Percentiles rank a stretch among this genome's conserved stretches.
Evolutionary conservation across 2,797 vertebrate genomes (phyloP).

Genomic region (Momotus momota): DNA sequence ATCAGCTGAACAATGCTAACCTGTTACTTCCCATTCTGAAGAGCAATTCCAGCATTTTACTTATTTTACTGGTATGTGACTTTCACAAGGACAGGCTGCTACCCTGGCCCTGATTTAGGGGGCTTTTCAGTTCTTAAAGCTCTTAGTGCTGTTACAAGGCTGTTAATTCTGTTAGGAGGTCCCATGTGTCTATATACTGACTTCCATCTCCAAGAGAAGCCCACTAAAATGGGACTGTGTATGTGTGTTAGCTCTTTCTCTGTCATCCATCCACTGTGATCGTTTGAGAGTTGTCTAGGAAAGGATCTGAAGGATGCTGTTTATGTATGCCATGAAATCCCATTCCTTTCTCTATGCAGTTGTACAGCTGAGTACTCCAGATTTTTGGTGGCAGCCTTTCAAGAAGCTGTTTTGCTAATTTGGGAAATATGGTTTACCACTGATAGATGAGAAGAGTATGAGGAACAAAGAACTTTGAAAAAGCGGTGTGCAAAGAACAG

Average conservation of each 20-base stretch:
- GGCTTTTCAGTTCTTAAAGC: not conserved
- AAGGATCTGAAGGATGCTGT: not conserved
- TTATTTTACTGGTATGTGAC: constrained; percentile 88
- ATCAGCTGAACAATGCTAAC: constrained; percentile 42
- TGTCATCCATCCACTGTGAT: not conserved
- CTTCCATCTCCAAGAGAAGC: not conserved
- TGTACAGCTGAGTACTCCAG: not conserved
- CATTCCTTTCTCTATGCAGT: not conserved
- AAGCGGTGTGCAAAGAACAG: not conserved
- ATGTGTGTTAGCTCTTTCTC: not conserved
- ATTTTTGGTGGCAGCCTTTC: constrained; percentile 3
- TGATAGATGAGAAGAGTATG: not conserved
- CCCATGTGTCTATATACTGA: not conserved
- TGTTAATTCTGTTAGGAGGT: not conserved
- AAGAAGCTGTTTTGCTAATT: not conserved
- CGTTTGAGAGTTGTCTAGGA: not conserved
- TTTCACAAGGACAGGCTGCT: not conserved
- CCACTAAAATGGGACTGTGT: not conserved
- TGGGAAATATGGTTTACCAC: not conserved
- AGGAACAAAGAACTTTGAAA: not conserved
- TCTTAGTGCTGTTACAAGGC: not conserved
- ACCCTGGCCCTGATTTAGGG: not conserved
- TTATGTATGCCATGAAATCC: not conserved
- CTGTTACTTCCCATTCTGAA: constrained; percentile 83
- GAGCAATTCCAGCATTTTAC: constrained; percentile 80